Conservation (phyloP, 2,113 vertebrate species). For the Globicephala melas region DNA sequence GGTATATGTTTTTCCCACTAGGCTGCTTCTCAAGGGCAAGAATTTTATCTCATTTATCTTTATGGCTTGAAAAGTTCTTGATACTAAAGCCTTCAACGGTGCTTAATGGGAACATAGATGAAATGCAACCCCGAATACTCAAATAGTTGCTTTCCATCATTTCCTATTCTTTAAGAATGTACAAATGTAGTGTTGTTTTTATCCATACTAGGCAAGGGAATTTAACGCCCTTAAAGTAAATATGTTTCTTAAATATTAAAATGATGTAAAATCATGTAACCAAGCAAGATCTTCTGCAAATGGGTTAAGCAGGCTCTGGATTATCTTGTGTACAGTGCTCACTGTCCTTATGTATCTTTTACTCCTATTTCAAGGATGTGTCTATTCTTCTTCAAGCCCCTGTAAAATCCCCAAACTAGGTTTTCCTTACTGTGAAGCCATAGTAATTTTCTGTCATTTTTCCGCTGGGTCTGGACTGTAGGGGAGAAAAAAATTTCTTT, state of each 20-base stretch:
- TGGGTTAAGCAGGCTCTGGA: background rate
- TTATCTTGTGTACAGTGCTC: background rate
- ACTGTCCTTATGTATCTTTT: background rate
- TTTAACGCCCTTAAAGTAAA: background rate
- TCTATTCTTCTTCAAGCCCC: background rate
- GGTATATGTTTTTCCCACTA: background rate
- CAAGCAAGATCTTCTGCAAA: background rate
- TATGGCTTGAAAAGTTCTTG: background rate
- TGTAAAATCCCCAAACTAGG: background rate
- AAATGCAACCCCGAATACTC: background rate
- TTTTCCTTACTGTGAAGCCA: background rate
- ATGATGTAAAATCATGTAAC: background rate
- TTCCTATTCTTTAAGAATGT: background rate
- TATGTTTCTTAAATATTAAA: background rate
- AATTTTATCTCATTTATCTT: background rate
- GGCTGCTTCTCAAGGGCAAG: background rate
- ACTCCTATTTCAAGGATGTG: background rate
- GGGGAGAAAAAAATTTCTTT: background rate
- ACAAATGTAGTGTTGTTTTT: background rate
- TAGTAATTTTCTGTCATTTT: conserved; percentile 26
- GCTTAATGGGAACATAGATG: background rate
- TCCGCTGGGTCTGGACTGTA: background rate
- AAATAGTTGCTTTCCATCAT: background rate
- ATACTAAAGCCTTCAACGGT: background rate
- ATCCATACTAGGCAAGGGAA: background rate